Percentiles rank a stretch among this genome's conserved stretches.
phyloP scores from a whole-genome alignment of 2,888 invertebrate genomes.

The Aporophyla nigra region DNA sequence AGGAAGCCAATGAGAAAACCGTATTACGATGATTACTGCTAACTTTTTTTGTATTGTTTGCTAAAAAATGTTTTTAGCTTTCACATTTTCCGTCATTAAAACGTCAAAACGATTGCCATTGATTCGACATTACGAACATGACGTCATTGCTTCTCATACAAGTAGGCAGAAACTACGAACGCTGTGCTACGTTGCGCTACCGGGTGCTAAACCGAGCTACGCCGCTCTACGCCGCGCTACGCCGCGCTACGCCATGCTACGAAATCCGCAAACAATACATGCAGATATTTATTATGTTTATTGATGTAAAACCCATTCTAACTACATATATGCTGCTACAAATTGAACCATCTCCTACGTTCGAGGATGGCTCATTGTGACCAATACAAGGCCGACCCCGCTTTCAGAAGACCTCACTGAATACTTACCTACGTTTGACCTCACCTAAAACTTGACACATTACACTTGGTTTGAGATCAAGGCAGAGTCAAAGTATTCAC shows the following conservation, averaged over 20 bases:
- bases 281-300: too few relatives aligned
- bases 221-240: background rate
- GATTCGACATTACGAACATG: too few relatives aligned
- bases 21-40: too few relatives aligned
- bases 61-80: background rate
- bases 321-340: background rate
- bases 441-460: constrained; percentile 24
- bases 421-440: constrained; percentile 31
- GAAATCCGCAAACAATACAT: background rate
- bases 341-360: constrained; percentile 51
- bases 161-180: background rate
- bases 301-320: background rate
- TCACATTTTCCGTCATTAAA: background rate
- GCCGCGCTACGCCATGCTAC: background rate
- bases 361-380: constrained; percentile 70
- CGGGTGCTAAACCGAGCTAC: too few relatives aligned
- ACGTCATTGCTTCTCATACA: background rate
- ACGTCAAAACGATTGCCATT: background rate
- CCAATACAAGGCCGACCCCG: constrained; percentile 61
- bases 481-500: background rate
- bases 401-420: constrained; percentile 43
- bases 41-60: background rate
- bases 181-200: background rate
- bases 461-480: constrained; percentile 18
- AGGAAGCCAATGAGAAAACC: background rate